phyloP scores from a whole-genome alignment of 2,797 vertebrate genomes.

The Somateria mollissima region DNA sequence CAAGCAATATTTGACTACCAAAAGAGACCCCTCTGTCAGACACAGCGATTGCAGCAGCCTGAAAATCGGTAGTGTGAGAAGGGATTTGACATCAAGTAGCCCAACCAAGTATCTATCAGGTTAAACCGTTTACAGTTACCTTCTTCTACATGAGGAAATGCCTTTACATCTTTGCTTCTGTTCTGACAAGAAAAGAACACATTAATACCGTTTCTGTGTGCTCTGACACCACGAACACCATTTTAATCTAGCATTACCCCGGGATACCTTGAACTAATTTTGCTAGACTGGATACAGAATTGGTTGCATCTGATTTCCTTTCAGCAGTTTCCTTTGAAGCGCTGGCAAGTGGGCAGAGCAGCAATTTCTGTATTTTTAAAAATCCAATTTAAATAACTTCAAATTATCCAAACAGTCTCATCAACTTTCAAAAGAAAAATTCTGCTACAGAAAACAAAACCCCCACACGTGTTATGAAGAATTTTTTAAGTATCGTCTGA shows the following conservation, averaged over 20 bases:
- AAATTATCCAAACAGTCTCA: slow-evolving; percentile 66
- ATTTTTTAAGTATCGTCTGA: slow-evolving; percentile 31
- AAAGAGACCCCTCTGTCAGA: background rate
- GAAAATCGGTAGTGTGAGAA: background rate
- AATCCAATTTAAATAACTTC: slow-evolving; percentile 74
- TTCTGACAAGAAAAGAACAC: background rate
- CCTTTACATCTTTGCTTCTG: background rate
- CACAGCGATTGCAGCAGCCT: background rate
- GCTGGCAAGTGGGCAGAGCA: slow-evolving; percentile 64
- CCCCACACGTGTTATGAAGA: background rate
- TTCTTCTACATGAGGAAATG: background rate
- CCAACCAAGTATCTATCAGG: background rate
- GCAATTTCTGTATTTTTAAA: slow-evolving; percentile 62
- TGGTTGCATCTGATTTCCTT: slow-evolving; percentile 71
- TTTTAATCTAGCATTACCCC: slow-evolving; percentile 69
- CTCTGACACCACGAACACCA: background rate
- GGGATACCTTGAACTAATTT: slow-evolving; percentile 72
- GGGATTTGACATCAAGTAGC: background rate
- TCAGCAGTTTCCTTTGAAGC: slow-evolving; percentile 76
- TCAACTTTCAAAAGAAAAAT: slow-evolving; percentile 44
- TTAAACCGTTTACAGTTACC: background rate
- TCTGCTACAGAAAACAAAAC: background rate
- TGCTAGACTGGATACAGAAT: slow-evolving; percentile 59
- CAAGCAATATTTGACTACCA: slow-evolving; percentile 21
- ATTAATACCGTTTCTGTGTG: slow-evolving; percentile 3